Conservation (phyloP, 2,888 invertebrate species). For the Callimorpha dominula region DNA sequence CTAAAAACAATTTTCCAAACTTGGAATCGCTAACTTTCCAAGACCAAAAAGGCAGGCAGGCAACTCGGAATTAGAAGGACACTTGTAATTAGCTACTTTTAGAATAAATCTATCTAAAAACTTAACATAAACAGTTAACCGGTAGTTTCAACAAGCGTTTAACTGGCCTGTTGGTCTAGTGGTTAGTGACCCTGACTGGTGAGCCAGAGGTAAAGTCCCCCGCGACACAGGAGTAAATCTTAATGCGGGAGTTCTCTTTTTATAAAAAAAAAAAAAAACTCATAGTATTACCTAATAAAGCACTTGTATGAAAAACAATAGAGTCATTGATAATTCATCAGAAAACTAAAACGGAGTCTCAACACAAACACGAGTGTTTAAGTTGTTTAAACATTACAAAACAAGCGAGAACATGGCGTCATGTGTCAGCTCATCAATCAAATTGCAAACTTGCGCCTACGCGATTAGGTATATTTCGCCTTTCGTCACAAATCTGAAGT, state of each 20-base stretch:
- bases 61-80: neutral
- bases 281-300: conserved; percentile 1
- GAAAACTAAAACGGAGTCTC: conserved; percentile 7
- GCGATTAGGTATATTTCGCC: conserved; percentile 26
- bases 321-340: conserved; percentile 5
- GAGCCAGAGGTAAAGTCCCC: no score
- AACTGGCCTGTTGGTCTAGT: no score
- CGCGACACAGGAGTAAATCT: no score
- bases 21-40: neutral
- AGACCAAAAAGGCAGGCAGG: neutral
- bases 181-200: no score
- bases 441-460: conserved; percentile 43
- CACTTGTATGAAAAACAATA: neutral
- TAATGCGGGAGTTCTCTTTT: no score
- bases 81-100: neutral
- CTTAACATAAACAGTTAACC: neutral
- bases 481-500: conserved; percentile 28
- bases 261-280: no score
- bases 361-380: conserved; percentile 34
- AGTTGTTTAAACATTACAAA: conserved; percentile 25
- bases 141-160: neutral
- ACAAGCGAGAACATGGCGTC: conserved; percentile 41
- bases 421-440: conserved; percentile 42
- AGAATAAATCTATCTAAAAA: neutral
- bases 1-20: neutral